These are phyloP conservation scores for Tetragonula carbonaria DNA, from an alignment of 2,888 invertebrate species.

Conservation along the genomic window DNA sequence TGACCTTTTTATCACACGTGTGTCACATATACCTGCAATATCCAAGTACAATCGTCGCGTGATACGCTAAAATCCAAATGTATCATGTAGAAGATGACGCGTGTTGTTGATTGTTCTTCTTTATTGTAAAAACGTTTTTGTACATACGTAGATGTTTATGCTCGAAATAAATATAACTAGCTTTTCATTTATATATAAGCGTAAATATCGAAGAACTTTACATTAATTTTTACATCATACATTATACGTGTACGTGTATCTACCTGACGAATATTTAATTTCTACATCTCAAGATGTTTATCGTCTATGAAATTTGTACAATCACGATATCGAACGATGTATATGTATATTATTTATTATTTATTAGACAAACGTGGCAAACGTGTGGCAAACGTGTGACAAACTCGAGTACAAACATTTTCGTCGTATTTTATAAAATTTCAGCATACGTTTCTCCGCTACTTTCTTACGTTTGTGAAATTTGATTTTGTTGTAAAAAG, in stretches of 20 bases:
- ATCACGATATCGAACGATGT: background rate
- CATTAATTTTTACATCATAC: background rate
- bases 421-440: background rate
- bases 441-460: background rate
- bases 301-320: background rate
- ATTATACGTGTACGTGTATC: no score
- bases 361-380: background rate
- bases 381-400: background rate
- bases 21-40: no score
- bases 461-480: background rate
- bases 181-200: no score
- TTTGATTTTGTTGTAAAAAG: constrained; percentile 36
- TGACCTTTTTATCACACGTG: no score
- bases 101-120: no score
- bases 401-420: background rate
- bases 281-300: background rate
- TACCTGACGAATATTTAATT: background rate
- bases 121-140: no score
- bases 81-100: no score
- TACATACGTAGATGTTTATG: no score
- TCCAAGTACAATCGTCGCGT: no score
- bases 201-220: background rate
- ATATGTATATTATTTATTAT: background rate
- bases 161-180: no score
- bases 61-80: no score